A percentile compares a stretch with the other conserved stretches of the same genome.
These are phyloP conservation scores for Calosoma granatense DNA, from an alignment of 1,140 invertebrate genomes.

Conservation along the genomic window DNA sequence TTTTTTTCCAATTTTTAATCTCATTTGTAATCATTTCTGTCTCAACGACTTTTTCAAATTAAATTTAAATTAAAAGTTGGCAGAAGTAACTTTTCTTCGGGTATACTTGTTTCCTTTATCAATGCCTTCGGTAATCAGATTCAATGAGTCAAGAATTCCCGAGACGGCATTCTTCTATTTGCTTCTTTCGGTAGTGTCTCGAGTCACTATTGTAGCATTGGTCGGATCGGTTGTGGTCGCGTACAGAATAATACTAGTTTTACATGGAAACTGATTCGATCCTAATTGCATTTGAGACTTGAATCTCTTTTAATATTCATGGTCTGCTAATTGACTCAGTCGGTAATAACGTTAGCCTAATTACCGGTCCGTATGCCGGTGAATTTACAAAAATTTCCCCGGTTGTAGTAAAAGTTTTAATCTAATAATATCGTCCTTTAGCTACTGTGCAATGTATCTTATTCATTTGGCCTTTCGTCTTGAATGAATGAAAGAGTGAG, in stretches of 20 bases:
- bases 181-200: background rate
- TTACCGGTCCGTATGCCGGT: background rate
- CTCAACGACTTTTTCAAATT: background rate
- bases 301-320: conserved; percentile 8
- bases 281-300: conserved; percentile 6
- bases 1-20: background rate
- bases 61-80: conserved; percentile 5
- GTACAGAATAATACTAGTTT: background rate
- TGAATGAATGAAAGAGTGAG: too few relatives aligned
- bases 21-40: background rate
- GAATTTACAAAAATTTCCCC: conserved; percentile 2
- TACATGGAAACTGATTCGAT: background rate
- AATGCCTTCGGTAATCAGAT: background rate
- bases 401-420: background rate
- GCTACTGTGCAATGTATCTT: background rate
- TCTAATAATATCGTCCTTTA: background rate
- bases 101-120: conserved; percentile 7
- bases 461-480: background rate
- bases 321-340: conserved; percentile 4
- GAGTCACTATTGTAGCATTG: background rate
- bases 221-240: too few relatives aligned
- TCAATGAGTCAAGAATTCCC: conserved; percentile 5
- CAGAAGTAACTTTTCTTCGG: background rate
- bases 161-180: conserved; percentile 4
- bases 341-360: conserved; percentile 1